These are phyloP conservation scores for Uropsilus gracilis DNA, from an alignment of 2,113 vertebrate genomes.

Conservation along the genomic window DNA sequence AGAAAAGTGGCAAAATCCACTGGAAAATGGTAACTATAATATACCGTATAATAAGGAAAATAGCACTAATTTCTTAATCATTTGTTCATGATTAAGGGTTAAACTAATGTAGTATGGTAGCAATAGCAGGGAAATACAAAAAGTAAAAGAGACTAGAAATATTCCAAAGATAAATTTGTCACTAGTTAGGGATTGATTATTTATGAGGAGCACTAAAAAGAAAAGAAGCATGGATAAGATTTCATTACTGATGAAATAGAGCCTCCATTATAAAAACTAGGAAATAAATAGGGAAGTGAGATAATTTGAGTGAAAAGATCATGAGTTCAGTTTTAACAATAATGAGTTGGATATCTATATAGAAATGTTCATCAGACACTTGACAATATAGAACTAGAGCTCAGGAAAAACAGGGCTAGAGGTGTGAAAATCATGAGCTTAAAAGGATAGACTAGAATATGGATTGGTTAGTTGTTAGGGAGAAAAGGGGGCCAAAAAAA, in stretches of 20 bases:
- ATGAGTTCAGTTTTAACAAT: not conserved
- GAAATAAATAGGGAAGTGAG: not conserved
- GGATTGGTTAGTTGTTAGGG: not conserved
- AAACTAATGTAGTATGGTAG: not conserved
- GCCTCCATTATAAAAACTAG: constrained; percentile 5
- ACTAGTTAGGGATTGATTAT: too few species aligned
- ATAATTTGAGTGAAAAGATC: not conserved
- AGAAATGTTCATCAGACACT: not conserved
- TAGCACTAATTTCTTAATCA: not conserved
- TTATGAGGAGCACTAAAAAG: not conserved
- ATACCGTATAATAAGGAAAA: not conserved
- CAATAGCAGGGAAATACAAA: not conserved
- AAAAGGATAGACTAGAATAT: not conserved
- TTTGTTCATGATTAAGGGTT: not conserved
- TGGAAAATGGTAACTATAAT: not conserved
- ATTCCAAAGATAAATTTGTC: not conserved
- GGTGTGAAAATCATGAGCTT: not conserved
- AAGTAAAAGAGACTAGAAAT: not conserved
- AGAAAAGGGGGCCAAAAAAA: not conserved
- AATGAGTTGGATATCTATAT: not conserved
- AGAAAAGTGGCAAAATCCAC: not conserved
- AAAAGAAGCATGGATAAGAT: not conserved
- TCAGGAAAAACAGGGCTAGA: not conserved
- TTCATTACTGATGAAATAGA: not conserved
- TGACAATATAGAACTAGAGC: not conserved